Evolutionary conservation across 2,888 invertebrate genomes (phyloP).

Genomic region (Idaea straminata): DNA sequence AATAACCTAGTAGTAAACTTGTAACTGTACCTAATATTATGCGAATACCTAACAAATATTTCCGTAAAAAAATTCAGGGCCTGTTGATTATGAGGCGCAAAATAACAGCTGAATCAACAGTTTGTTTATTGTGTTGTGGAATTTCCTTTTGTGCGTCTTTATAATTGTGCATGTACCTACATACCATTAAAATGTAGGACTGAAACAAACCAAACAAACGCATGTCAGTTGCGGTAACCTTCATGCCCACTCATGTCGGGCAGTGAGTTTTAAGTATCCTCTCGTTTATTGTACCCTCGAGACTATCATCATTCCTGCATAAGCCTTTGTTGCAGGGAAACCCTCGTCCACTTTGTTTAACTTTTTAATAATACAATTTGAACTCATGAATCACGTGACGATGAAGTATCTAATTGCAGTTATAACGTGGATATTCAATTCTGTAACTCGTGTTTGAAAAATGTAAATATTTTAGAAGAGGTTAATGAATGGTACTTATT

Average conservation of each 20-base stretch:
- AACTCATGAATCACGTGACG: conserved; percentile 13
- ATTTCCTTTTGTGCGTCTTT: conserved; percentile 13
- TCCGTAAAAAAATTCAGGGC: background rate
- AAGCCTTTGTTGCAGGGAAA: conserved; percentile 21
- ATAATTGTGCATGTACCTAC: conserved; percentile 7
- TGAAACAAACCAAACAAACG: conserved; percentile 7
- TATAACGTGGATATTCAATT: too few species aligned
- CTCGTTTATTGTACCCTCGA: conserved; percentile 19
- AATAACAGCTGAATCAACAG: conserved; percentile 20
- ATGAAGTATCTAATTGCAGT: too few species aligned
- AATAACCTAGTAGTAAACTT: background rate
- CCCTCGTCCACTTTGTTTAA: conserved; percentile 16
- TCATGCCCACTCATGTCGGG: conserved; percentile 21
- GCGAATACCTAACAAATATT: background rate
- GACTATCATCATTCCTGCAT: conserved; percentile 15
- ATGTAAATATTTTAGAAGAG: too few species aligned
- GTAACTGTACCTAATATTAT: background rate
- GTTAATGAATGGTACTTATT: too few species aligned
- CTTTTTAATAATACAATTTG: conserved; percentile 13
- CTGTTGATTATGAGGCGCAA: background rate
- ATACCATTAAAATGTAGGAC: background rate
- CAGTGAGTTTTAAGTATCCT: conserved; percentile 9
- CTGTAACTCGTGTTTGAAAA: too few species aligned
- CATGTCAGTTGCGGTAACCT: conserved; percentile 13
- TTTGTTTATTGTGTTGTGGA: conserved; percentile 14